Evolutionary conservation across 2,113 vertebrate genomes (phyloP).

Genomic region (Onychorhynchus coronatus): DNA sequence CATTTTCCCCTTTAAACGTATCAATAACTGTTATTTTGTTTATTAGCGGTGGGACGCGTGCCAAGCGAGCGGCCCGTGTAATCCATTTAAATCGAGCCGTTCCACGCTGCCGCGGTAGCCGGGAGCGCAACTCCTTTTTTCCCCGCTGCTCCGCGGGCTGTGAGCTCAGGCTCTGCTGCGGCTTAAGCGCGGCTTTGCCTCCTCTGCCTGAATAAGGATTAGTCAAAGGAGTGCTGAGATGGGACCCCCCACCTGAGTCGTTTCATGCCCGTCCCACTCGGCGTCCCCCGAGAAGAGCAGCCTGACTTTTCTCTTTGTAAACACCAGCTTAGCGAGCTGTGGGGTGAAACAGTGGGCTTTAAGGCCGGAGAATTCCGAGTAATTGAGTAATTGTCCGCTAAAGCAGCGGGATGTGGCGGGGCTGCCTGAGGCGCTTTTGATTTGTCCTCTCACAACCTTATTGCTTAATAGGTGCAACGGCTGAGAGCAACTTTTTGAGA

Average conservation of each 20-base stretch:
- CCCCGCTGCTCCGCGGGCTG: not conserved
- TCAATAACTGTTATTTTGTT: constrained; percentile 40
- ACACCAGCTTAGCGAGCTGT: not conserved
- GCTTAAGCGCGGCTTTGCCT: not conserved
- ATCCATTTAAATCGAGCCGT: not conserved
- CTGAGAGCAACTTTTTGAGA: not conserved
- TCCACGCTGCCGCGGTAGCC: not conserved
- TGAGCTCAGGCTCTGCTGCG: not conserved
- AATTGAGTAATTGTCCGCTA: not conserved
- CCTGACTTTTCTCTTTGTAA: not conserved
- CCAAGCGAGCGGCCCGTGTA: not conserved
- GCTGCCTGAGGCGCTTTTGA: not conserved
- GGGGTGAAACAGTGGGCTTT: not conserved
- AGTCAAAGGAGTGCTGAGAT: not conserved
- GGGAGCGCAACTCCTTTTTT: not conserved
- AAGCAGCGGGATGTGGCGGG: not conserved
- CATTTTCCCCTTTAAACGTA: not conserved
- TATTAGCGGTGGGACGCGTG: not conserved
- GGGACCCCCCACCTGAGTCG: not conserved
- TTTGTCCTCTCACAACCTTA: not conserved
- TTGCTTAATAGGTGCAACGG: not conserved
- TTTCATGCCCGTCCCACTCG: not conserved
- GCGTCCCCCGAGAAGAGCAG: not conserved
- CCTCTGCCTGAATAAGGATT: not conserved
- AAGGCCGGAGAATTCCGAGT: not conserved